A percentile compares a stretch with the other conserved stretches of the same genome.
Evolutionary conservation across 2,888 invertebrate species (phyloP).

Genomic region (Ophion ventricosus): DNA sequence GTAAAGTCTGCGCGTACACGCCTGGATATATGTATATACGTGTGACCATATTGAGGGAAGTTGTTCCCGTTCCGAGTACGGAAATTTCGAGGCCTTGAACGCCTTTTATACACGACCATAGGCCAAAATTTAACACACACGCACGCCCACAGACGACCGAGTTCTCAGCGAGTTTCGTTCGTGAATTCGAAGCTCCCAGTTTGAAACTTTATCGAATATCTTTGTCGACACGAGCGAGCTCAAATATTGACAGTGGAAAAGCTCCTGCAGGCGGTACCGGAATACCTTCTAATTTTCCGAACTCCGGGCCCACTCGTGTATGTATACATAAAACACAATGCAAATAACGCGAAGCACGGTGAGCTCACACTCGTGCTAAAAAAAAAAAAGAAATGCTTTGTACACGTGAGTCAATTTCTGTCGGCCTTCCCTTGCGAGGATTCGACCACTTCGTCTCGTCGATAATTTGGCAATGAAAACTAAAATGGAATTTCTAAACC

Average conservation of each 20-base stretch:
- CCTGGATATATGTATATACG: neutral
- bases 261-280: slow-evolving; percentile 70
- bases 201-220: slow-evolving; percentile 77
- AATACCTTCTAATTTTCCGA: slow-evolving; percentile 79
- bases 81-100: neutral
- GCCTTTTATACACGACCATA: slow-evolving; percentile 3
- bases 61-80: neutral
- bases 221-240: slow-evolving; percentile 69
- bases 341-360: slow-evolving; percentile 70
- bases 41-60: neutral
- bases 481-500: neutral
- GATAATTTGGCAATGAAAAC: neutral
- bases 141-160: neutral
- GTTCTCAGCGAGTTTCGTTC: slow-evolving; percentile 27
- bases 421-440: neutral
- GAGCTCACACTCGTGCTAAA: neutral
- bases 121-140: slow-evolving; percentile 20
- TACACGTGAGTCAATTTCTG: neutral
- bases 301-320: slow-evolving; percentile 70
- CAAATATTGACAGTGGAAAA: slow-evolving; percentile 79
- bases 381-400: neutral
- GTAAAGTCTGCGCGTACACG: slow-evolving; percentile 7
- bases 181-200: slow-evolving; percentile 34
- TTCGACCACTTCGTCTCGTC: neutral
- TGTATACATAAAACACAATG: slow-evolving; percentile 71